A percentile compares a stretch with the other conserved stretches of the same genome.
phyloP scores from a whole-genome alignment of 2,113 vertebrate genomes.

The Nycticryphes semicollaris region DNA sequence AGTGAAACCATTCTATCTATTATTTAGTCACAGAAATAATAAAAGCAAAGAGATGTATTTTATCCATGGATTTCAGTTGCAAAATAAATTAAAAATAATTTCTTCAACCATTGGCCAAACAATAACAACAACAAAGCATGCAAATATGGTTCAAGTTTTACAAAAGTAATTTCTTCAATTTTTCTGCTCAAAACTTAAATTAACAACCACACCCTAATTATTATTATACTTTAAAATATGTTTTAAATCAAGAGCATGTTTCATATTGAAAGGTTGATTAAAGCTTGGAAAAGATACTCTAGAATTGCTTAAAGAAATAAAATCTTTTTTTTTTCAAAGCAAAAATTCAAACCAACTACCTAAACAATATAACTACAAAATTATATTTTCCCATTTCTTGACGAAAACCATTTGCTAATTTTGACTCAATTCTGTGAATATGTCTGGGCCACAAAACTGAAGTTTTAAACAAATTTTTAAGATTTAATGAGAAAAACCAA shows the following conservation, averaged over 20 bases:
- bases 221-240: not conserved
- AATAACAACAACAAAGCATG: not conserved
- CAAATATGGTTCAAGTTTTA: not conserved
- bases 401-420: not conserved
- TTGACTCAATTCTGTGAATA: not conserved
- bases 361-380: not conserved
- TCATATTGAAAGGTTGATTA: not conserved
- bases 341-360: not conserved
- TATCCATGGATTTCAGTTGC: not conserved
- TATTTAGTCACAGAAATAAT: not conserved
- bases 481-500: not conserved
- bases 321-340: not conserved
- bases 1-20: not conserved
- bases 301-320: not conserved
- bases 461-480: not conserved
- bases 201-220: not conserved
- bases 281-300: not conserved
- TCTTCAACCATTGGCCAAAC: not conserved
- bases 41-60: not conserved
- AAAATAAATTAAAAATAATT: not conserved
- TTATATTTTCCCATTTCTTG: not conserved
- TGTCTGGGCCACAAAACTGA: not conserved
- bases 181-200: not conserved
- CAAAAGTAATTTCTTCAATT: not conserved
- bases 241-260: not conserved